A percentile compares a stretch with the other conserved stretches of the same genome.
phyloP scores from a whole-genome alignment of 2,888 invertebrate genomes.

The Carpatolechia fugitivella region DNA sequence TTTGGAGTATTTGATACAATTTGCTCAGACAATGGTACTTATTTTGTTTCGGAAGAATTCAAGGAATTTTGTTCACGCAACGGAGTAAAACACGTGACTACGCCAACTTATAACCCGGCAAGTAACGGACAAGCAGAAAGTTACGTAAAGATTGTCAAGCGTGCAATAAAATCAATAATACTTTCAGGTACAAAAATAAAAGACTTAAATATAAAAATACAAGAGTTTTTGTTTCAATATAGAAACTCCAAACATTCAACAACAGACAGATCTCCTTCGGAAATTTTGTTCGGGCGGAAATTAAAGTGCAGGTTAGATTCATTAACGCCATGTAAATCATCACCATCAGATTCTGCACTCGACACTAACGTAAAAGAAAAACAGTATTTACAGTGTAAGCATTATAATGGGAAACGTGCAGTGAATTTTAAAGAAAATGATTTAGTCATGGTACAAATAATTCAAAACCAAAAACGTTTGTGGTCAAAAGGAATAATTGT shows the following conservation, averaged over 20 bases:
- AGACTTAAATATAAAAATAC: background rate
- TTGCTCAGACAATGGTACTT: slow-evolving; percentile 20
- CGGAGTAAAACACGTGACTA: slow-evolving; percentile 21
- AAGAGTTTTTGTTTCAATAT: slow-evolving; percentile 13
- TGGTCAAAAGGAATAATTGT: background rate
- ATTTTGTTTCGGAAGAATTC: slow-evolving; percentile 21
- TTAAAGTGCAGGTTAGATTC: slow-evolving; percentile 14
- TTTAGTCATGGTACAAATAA: background rate
- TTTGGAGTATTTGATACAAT: slow-evolving; percentile 11
- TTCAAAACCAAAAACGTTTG: background rate
- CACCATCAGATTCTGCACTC: background rate
- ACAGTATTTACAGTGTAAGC: slow-evolving; percentile 8
- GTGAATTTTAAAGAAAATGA: background rate
- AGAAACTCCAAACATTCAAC: slow-evolving; percentile 16
- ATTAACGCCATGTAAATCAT: background rate
- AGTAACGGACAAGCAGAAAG: slow-evolving; percentile 26
- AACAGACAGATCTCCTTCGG: slow-evolving; percentile 11
- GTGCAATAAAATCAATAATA: slow-evolving; percentile 1
- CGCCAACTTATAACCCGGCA: slow-evolving; percentile 21
- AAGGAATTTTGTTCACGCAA: slow-evolving; percentile 19
- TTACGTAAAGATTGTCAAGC: slow-evolving; percentile 6
- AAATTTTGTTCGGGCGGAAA: slow-evolving; percentile 15
- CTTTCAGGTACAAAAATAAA: background rate
- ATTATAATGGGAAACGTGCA: background rate
- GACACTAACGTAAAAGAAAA: slow-evolving; percentile 1